Evolutionary conservation across 2,797 vertebrate genomes (phyloP).

Genomic region (Bradypodion pumilum): DNA sequence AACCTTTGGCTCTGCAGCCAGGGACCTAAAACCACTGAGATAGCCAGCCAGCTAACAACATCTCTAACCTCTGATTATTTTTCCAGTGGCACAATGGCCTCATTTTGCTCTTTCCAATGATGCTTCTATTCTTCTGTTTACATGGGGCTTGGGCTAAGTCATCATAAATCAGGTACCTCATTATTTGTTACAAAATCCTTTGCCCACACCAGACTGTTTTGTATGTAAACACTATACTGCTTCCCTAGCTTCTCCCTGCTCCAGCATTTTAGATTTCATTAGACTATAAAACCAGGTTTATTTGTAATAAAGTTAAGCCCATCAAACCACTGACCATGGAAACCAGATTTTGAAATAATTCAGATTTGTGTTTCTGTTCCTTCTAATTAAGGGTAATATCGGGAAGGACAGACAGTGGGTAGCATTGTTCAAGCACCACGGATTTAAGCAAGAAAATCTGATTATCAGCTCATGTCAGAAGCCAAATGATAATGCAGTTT

Average conservation of each 20-base stretch:
- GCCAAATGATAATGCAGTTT: conserved; percentile 97
- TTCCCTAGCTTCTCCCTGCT: conserved; percentile 67
- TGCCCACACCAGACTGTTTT: conserved; percentile 68
- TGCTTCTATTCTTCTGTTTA: conserved; percentile 47
- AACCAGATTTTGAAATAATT: conserved; percentile 99
- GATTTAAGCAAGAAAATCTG: conserved; percentile 98
- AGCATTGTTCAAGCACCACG: conserved; percentile 91
- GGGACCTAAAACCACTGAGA: too few species aligned
- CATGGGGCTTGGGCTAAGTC: conserved; percentile 68
- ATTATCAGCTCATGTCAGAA: conserved; percentile 99
- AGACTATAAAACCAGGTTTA: conserved; percentile 94
- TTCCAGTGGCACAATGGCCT: conserved; percentile 5
- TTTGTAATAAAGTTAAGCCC: conserved; percentile 99
- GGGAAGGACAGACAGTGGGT: conserved; percentile 91
- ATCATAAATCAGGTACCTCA: conserved; percentile 75
- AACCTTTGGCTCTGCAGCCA: too few species aligned
- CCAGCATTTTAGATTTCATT: conserved; percentile 81
- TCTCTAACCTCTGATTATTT: conserved; percentile 49
- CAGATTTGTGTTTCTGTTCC: conserved; percentile 99
- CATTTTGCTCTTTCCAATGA: conserved; percentile 44
- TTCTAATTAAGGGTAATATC: conserved; percentile 98
- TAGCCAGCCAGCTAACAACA: too few species aligned
- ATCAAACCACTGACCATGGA: conserved; percentile 86
- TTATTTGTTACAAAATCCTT: conserved; percentile 76
- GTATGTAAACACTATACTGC: conserved; percentile 69